Base-by-base conservation (phyloP, 2,888 invertebrate genomes). In the Pinctada fucata region DNA sequence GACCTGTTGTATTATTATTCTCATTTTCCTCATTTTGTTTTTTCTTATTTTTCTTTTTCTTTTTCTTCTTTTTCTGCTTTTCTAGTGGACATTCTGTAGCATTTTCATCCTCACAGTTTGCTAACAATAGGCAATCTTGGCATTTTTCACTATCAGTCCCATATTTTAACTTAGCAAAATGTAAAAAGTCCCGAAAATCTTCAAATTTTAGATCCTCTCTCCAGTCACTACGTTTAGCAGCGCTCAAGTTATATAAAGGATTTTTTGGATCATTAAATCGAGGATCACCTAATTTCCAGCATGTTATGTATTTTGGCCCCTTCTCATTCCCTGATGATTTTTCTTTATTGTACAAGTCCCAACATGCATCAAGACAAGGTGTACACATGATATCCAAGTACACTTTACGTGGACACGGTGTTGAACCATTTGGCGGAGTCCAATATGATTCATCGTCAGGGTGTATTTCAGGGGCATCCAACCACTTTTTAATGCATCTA, bases 241-340 rank as follows among this genome's bases (percentile, higher is more conserved):
- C 79, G 49, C 75, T 80, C 6, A 81, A 83, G 58, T 84, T 82
- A 83, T 82, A 88, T n/a, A 88, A 77, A 5, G 88, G 88, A 80
- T 88, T 88, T 47, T 84, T 79, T 47, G 65, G 47, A 64, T 88
- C 87, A 75, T 84, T 82, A 80, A 87, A 88, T 16, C 88, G 81
- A 0, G 88, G 88, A 76, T 88, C 87, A 10, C 88, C 88, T 8
- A 79, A 69, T 0, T 76, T 81, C 88, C 88, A 88, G 76, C 74
- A 84, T 47, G 78, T 71, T n/a, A 88, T 16, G 74, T 82, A 86
- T n/a, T 70, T 74, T 6, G 88, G 88, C 13, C 84, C 85, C 52
- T 67, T 64, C 51, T 65, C 67, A 13, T 75, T 66, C 2, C 88
- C 88, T 72, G 79, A 76, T 66, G 83, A 78, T 80, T 83, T 84